Conservation (phyloP, 2,888 invertebrate genomes). For the Caenorhabditis macrosperma region DNA sequence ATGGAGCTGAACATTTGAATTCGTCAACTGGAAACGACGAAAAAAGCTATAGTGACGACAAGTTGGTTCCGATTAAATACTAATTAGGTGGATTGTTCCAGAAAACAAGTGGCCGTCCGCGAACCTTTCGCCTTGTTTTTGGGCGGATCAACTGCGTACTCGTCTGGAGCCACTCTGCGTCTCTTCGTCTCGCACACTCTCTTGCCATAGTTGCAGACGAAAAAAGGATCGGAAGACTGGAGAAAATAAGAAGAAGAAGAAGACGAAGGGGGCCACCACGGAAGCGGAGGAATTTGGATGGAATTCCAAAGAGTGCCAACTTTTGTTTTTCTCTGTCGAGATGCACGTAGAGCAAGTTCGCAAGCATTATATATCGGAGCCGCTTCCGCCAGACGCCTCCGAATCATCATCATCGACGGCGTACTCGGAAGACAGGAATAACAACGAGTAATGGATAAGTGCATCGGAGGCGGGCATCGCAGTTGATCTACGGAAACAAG, state of each 20-base stretch:
- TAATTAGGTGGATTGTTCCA: too few species aligned
- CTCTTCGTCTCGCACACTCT: neutral
- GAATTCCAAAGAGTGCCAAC: neutral
- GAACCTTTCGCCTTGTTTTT: neutral
- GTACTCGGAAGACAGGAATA: too few species aligned
- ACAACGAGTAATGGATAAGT: neutral
- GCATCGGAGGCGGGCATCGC: too few species aligned
- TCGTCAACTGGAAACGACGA: too few species aligned
- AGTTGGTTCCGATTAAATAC: constrained; percentile 1
- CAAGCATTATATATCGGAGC: constrained; percentile 1
- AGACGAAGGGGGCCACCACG: neutral
- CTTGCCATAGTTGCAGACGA: neutral
- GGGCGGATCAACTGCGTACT: neutral
- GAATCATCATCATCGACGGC: neutral
- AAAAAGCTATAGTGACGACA: too few species aligned
- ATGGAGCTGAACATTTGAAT: too few species aligned
- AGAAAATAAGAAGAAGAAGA: neutral
- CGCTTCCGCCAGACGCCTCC: neutral
- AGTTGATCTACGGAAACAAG: neutral
- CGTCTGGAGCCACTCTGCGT: neutral
- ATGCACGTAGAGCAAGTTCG: neutral
- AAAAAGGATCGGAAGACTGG: neutral
- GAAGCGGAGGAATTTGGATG: neutral
- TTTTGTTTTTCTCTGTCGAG: neutral
- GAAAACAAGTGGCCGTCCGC: too few species aligned